Conservation (phyloP, 2,113 vertebrate genomes). For the Mesocricetus auratus region DNA sequence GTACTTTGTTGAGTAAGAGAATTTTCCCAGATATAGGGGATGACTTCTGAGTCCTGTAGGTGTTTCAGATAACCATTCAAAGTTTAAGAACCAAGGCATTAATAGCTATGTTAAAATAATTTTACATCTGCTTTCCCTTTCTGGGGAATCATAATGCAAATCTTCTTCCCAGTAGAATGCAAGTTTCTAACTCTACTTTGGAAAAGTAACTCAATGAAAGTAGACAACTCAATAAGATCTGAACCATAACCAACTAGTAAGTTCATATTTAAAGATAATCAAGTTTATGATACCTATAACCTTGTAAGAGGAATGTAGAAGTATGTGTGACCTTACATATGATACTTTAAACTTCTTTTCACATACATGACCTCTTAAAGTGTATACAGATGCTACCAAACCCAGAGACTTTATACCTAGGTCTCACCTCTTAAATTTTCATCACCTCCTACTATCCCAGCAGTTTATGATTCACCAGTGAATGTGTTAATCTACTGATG, state of each 20-base stretch:
- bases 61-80: conserved; percentile 35
- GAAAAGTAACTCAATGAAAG: neutral
- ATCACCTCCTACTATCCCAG: neutral
- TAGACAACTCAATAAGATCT: neutral
- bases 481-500: neutral
- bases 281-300: conserved; percentile 43
- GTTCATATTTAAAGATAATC: conserved; percentile 27
- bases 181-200: conserved; percentile 6
- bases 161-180: neutral
- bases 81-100: conserved; percentile 33
- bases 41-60: conserved; percentile 1
- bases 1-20: conserved; percentile 3
- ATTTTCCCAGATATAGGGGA: neutral
- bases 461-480: neutral
- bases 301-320: neutral
- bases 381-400: neutral
- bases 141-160: neutral
- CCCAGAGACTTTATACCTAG: neutral
- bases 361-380: neutral
- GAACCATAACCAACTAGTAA: neutral
- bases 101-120: neutral
- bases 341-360: conserved; percentile 28
- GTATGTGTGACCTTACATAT: neutral
- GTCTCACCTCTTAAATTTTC: neutral
- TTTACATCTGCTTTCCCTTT: conserved; percentile 7